These are phyloP conservation scores for Chrysolophus pictus DNA, from an alignment of 2,797 vertebrate genomes.

Conservation along the genomic window DNA sequence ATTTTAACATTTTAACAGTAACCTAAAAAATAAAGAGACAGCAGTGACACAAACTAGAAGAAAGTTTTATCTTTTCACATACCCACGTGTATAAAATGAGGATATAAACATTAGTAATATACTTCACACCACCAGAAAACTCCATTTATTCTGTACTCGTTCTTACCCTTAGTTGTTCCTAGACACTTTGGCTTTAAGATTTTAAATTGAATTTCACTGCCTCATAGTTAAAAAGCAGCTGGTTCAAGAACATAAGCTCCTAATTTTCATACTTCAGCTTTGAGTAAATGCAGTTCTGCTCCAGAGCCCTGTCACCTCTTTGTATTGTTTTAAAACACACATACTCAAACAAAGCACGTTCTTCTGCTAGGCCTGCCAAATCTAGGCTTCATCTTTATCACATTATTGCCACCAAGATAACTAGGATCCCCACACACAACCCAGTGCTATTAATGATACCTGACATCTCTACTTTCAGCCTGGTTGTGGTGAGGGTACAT, in stretches of 20 bases:
- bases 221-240: neutral
- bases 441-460: neutral
- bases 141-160: neutral
- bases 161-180: neutral
- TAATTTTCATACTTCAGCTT: neutral
- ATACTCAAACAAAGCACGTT: too few relatives aligned
- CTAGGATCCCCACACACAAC: neutral
- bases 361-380: neutral
- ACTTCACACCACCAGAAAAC: neutral
- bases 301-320: neutral
- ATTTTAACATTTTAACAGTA: constrained; percentile 48
- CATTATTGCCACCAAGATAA: neutral
- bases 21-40: constrained; percentile 66
- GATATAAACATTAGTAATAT: neutral
- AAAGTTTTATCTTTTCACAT: neutral
- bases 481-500: neutral
- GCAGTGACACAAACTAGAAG: neutral
- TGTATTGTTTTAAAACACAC: neutral
- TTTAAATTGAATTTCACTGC: neutral
- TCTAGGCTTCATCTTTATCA: neutral
- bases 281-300: neutral
- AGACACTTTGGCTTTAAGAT: neutral
- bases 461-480: neutral
- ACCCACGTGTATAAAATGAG: neutral
- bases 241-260: neutral